Base-by-base conservation (phyloP, 2,888 invertebrate genomes). In the Vannuccia rotundouncinata region DNA sequence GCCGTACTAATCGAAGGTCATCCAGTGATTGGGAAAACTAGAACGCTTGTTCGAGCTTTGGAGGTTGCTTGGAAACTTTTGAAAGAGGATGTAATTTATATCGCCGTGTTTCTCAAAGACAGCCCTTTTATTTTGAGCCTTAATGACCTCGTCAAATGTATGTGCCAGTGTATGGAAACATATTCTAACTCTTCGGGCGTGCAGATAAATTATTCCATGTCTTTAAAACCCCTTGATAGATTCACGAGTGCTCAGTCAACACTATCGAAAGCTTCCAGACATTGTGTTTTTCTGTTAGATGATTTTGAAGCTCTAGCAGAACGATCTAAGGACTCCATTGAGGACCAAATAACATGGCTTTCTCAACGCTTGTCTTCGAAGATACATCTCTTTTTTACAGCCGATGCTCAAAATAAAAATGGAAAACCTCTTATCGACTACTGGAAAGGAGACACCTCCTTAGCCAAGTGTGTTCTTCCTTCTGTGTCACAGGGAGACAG, bases 101-200 rank as follows among this genome's bases (percentile, higher is more conserved):
- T 66, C 5, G 66, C 66, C 25, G 66, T 66, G 17, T 66, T 66
- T 66, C 25, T 66, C 13, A 66, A 66, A 22, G 66, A 66, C 66
- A 66, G 66, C 25, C 66, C 66, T 5, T 66, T 66, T 66, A 66
- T 66, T n/a, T 27, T 5, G 13, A 66, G 66, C 22, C 66, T 66
- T 5, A 66, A 22, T 22, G 66, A 66, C 66, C 66, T 66, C 10
- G 22, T 66, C 2, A 5, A 27, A 13, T 66, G 66, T 66, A 5
- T 66, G 66, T 66, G 66, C 25, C 66, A 66, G 66, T 66, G 66
- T 66, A 66, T 66, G 66, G 66, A 66, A 27, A 66, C 22, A 5
- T 66, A 66, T 66, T 66, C 66, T 22, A 5, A 66, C 25, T 13
- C 66, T 22, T 66, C 66, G 66, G 66, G 66, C 13, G 66, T 66